These are phyloP conservation scores for Lasius fuliginosus DNA, from an alignment of 2,888 invertebrate genomes.

Conservation along the genomic window DNA sequence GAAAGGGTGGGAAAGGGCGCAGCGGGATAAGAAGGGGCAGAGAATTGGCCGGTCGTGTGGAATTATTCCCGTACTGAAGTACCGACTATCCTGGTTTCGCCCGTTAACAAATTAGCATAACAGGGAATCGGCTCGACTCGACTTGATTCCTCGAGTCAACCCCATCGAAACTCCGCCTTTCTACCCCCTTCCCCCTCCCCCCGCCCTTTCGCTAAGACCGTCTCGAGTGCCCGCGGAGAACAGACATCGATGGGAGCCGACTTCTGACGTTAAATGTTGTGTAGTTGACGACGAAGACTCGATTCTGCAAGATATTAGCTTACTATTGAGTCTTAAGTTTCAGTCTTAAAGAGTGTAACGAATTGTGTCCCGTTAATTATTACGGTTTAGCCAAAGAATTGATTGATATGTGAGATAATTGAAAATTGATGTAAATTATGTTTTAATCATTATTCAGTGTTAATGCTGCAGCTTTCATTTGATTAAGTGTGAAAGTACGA, in stretches of 20 bases:
- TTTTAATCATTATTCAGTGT: background rate
- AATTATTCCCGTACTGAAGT: slow-evolving; percentile 78
- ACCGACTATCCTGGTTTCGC: slow-evolving; percentile 77
- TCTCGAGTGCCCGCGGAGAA: slow-evolving; percentile 83
- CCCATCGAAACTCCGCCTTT: slow-evolving; percentile 76
- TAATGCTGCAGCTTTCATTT: background rate
- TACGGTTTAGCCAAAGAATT: background rate
- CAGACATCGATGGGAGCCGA: slow-evolving; percentile 81
- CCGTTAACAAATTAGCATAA: slow-evolving; percentile 86
- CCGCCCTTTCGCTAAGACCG: slow-evolving; percentile 74
- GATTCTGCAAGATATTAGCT: slow-evolving; percentile 55
- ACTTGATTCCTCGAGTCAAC: slow-evolving; percentile 78
- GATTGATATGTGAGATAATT: background rate
- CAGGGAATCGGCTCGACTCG: slow-evolving; percentile 83
- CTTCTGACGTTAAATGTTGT: slow-evolving; percentile 77
- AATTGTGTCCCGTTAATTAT: slow-evolving; percentile 21
- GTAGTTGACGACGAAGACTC: slow-evolving; percentile 59
- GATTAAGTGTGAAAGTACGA: background rate
- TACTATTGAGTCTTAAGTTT: background rate
- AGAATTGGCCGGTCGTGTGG: slow-evolving; percentile 58
- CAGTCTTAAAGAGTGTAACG: slow-evolving; percentile 4
- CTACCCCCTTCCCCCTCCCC: background rate
- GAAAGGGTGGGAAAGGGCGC: slow-evolving; percentile 12
- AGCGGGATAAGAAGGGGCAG: background rate
- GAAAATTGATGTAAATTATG: background rate